Evolutionary conservation across 2,113 vertebrate species (phyloP).

Genomic region (Polypterus senegalus): DNA sequence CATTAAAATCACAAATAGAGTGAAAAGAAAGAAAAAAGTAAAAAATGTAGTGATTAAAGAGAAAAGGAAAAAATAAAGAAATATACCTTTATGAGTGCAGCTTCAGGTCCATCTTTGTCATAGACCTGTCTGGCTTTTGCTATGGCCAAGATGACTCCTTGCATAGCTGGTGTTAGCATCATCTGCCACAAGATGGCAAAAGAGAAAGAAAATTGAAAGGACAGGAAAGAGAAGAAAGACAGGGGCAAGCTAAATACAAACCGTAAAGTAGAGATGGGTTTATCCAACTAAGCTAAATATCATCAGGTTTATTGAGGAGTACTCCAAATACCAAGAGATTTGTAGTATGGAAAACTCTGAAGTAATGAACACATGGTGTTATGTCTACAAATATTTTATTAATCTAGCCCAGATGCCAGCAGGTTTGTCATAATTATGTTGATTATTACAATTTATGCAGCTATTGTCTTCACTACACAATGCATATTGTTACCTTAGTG

Average conservation of each 20-base stretch:
- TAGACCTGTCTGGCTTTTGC: conserved; percentile 85
- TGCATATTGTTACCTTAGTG: too few species aligned
- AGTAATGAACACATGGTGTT: too few species aligned
- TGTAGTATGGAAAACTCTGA: too few species aligned
- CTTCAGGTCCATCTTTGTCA: conserved; percentile 89
- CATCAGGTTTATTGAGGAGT: too few species aligned
- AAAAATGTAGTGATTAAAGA: not conserved
- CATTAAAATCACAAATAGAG: too few species aligned
- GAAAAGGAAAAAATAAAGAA: not conserved
- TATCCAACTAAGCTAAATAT: not conserved
- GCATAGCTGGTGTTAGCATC: conserved; percentile 96
- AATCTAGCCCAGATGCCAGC: too few species aligned
- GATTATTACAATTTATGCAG: too few species aligned
- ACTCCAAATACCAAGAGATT: too few species aligned
- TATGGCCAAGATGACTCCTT: conserved; percentile 91
- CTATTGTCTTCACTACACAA: too few species aligned
- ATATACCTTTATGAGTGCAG: conserved; percentile 87
- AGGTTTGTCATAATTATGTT: too few species aligned
- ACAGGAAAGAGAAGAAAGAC: conserved; percentile 20
- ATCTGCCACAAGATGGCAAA: conserved; percentile 54
- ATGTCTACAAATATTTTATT: too few species aligned
- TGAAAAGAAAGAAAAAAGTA: too few species aligned
- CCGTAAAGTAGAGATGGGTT: not conserved
- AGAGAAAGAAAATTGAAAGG: conserved; percentile 26
- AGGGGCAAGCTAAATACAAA: conserved; percentile 12